Conservation (phyloP, 2,797 vertebrate genomes). For the Onychomys torridus region DNA sequence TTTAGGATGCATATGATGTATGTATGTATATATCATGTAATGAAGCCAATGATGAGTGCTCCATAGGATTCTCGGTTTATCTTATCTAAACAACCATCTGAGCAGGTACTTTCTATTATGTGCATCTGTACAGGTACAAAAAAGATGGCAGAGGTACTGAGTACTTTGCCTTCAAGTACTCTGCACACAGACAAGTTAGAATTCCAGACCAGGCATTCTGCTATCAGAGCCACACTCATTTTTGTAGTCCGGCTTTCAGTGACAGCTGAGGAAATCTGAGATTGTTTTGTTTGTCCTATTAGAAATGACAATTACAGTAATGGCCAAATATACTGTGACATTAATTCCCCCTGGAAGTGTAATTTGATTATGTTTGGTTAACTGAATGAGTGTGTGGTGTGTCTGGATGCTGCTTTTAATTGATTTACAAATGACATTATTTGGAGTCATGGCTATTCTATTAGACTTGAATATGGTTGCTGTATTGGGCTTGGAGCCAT, state of each 20-base stretch:
- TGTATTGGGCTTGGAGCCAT: neutral
- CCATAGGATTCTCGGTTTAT: neutral
- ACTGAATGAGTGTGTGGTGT: neutral
- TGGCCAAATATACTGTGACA: constrained; percentile 66
- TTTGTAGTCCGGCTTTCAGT: neutral
- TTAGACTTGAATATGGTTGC: constrained; percentile 16
- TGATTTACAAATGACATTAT: constrained; percentile 41
- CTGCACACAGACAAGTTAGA: neutral
- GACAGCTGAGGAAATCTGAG: neutral
- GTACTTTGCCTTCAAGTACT: neutral
- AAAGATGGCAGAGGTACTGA: neutral
- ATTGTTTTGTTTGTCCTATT: constrained; percentile 54
- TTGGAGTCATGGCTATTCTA: neutral
- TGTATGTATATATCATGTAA: too few relatives aligned
- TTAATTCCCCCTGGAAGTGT: constrained; percentile 66
- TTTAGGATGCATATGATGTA: neutral
- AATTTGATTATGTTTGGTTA: constrained; percentile 65
- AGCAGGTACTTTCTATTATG: neutral
- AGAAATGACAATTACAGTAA: neutral
- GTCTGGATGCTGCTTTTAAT: constrained; percentile 62
- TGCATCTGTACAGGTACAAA: constrained; percentile 26
- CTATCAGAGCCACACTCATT: neutral
- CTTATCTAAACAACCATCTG: neutral
- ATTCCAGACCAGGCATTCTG: neutral
- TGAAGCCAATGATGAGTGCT: neutral